Evolutionary conservation across 2,797 vertebrate species (phyloP).

Genomic region (Anabacerthia variegaticeps): DNA sequence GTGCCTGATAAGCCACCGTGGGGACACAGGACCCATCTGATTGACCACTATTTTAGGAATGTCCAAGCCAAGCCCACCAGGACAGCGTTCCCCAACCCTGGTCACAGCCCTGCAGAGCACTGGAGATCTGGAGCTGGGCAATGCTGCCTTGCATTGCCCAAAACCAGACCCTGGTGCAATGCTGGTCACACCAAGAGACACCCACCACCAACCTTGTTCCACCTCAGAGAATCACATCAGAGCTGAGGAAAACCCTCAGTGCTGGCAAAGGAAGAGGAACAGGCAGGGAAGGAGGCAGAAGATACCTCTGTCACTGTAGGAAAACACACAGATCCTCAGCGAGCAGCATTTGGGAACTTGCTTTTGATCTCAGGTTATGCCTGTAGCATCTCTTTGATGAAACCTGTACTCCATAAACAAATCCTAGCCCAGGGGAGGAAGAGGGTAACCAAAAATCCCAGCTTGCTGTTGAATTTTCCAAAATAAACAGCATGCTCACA

Average conservation of each 20-base stretch:
- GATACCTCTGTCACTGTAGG: background rate
- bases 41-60: fast-evolving
- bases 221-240: background rate
- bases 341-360: background rate
- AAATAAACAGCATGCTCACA: background rate
- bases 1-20: fast-evolving
- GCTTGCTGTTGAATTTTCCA: background rate
- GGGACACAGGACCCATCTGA: background rate
- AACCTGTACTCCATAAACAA: background rate
- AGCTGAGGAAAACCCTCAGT: background rate
- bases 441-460: background rate
- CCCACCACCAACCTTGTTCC: background rate
- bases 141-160: fast-evolving
- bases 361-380: slow-evolving; percentile 8
- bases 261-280: background rate
- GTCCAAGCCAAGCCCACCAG: background rate
- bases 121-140: background rate
- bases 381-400: background rate
- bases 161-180: background rate
- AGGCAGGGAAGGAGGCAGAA: background rate
- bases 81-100: background rate
- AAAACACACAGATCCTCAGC: background rate
- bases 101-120: background rate
- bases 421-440: background rate
- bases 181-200: background rate